These are phyloP conservation scores for Drosophila trapezifrons DNA, from an alignment of 1,140 invertebrate species.

Conservation along the genomic window DNA sequence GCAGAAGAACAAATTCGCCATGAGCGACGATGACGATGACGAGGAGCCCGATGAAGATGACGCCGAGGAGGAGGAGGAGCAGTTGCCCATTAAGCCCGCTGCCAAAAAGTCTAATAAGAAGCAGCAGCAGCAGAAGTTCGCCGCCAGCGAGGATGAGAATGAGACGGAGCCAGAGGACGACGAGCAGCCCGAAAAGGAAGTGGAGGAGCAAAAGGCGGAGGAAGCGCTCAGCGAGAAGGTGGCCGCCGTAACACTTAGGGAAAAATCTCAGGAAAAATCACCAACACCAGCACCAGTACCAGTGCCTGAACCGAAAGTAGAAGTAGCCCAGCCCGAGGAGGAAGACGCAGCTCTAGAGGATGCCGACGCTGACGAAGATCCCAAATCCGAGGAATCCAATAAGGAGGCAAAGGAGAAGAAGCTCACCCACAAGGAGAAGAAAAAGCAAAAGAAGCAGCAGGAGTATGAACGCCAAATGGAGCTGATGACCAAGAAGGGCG, in stretches of 20 bases:
- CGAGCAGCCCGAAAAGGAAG: constrained; percentile 33
- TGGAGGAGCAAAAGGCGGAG: constrained; percentile 21
- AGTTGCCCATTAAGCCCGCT: constrained; percentile 12
- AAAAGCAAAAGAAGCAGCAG: constrained; percentile 96
- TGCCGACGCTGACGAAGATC: constrained; percentile 9
- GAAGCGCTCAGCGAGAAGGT: constrained; percentile 18
- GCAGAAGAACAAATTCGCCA: constrained; percentile 65
- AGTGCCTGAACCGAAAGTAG: constrained; percentile 13
- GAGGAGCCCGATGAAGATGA: constrained; percentile 24
- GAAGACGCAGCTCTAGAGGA: constrained; percentile 5
- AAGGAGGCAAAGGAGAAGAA: constrained; percentile 87
- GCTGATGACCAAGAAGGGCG: constrained; percentile 93
- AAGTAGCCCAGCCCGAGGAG: background rate
- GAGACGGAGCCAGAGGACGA: constrained; percentile 26
- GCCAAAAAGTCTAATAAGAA: constrained; percentile 67
- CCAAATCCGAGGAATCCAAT: constrained; percentile 51
- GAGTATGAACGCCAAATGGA: constrained; percentile 97
- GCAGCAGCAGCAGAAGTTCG: constrained; percentile 58
- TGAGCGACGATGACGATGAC: constrained; percentile 61
- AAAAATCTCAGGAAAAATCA: constrained; percentile 16
- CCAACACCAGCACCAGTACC: background rate
- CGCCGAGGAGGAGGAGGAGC: constrained; percentile 31
- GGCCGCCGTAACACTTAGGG: constrained; percentile 20
- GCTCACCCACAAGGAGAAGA: constrained; percentile 96
- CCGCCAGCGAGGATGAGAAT: constrained; percentile 56